Conservation (phyloP, 2,113 vertebrate species). For the Anhinga anhinga region DNA sequence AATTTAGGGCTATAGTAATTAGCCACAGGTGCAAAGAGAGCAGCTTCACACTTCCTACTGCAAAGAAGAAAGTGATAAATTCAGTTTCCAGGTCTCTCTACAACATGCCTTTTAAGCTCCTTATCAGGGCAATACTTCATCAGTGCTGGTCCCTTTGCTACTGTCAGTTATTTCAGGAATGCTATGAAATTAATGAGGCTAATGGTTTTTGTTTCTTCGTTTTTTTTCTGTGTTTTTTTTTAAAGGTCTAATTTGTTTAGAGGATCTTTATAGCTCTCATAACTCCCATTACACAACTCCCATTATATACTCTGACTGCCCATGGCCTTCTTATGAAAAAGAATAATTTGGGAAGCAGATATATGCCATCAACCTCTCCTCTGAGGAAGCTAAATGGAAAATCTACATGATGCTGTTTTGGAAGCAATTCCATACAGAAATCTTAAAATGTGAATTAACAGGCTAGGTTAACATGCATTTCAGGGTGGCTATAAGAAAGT, state of each 20-base stretch:
- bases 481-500: background rate
- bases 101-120: background rate
- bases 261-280: background rate
- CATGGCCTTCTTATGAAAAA: background rate
- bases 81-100: background rate
- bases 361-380: background rate
- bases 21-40: background rate
- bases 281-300: background rate
- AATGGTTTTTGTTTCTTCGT: background rate
- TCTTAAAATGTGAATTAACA: background rate
- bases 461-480: background rate
- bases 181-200: constrained; percentile 26
- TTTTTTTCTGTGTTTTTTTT: background rate
- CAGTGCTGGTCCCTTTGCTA: background rate
- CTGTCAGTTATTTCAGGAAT: constrained; percentile 32
- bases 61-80: constrained; percentile 24
- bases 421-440: background rate
- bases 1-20: background rate
- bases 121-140: background rate
- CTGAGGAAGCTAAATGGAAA: background rate
- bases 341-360: constrained; percentile 16
- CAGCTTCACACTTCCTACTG: background rate
- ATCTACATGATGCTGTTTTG: background rate
- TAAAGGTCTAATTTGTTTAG: constrained; percentile 4
- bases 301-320: background rate